Evolutionary conservation across 2,888 invertebrate genomes (phyloP).

Genomic region (Ormyrus nitidulus): DNA sequence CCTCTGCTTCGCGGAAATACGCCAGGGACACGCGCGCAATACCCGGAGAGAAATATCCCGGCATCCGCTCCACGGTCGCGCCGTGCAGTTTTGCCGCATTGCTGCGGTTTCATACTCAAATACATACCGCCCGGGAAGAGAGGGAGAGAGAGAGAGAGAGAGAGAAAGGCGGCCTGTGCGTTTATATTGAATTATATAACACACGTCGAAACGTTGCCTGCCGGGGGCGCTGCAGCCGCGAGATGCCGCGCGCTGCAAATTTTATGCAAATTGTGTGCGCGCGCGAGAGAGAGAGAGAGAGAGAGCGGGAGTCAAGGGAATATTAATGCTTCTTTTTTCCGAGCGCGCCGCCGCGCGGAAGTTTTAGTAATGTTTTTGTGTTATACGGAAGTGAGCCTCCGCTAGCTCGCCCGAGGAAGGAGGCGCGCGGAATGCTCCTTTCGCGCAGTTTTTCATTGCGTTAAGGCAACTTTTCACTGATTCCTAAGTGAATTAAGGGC

Average conservation of each 20-base stretch:
- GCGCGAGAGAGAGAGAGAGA: no score
- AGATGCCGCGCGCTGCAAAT: neutral
- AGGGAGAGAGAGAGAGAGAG: no score
- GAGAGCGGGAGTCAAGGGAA: neutral
- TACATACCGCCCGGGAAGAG: no score
- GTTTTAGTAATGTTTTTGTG: no score
- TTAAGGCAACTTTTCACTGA: neutral
- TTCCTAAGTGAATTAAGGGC: no score
- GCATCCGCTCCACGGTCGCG: neutral
- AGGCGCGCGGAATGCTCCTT: neutral
- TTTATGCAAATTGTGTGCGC: conserved; percentile 8
- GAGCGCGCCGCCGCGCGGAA: no score
- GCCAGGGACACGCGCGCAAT: conserved; percentile 1
- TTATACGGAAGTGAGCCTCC: no score
- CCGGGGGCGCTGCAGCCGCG: neutral
- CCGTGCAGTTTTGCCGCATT: conserved; percentile 59
- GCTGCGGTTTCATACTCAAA: conserved; percentile 58
- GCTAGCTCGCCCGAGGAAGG: neutral
- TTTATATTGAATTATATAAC: conserved; percentile 48
- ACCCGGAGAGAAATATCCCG: conserved; percentile 10
- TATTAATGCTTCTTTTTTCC: neutral
- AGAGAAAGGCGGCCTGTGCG: conserved; percentile 1
- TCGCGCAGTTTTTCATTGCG: neutral
- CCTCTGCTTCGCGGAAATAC: neutral
- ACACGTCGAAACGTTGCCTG: conserved; percentile 21